Evolutionary conservation across 2,113 vertebrate genomes (phyloP), one percentile per base, ranked within the genome.

Genomic region (Ascaphus truei): DNA sequence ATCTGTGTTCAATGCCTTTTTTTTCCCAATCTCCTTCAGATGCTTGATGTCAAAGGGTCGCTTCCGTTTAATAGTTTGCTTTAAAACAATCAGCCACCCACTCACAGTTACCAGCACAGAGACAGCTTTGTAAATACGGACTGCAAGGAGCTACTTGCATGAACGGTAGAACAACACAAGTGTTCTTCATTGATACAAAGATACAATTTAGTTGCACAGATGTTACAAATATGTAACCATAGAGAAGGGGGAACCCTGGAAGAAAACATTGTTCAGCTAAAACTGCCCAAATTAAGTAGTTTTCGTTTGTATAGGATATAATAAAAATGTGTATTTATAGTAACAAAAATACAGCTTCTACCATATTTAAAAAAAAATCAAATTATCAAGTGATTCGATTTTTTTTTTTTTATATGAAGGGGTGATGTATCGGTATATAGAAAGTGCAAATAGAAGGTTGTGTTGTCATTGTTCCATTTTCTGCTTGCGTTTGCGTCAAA

Each of bases 121-220:
- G 67, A 41, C 45, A 71, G 67, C 67, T 61, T 71, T 71, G 67
- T 71, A 71, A 71, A 71, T 71, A 51, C 34, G 67, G 67, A 6
- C 67, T 71, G 45, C 45, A 45, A 61, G 67, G 67, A 61, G 67
- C 57, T 71, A 60, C 67, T 61, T 71, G 67, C 41, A 25, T 71
- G 67, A 71, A 71, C 41, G 67, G 67, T 71, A 71, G 47, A 61
- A 61, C 47, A 71, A 61, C 66, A 25, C 16, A 41, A 3, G 45
- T 23, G 57, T 30, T 52, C 67, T 71, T 39, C 30, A 61, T 37
- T 39, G 16, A 18, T 33, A 34, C 18, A 26, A 51, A 47, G 57
- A 39, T 37, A 47, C 55, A 45, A 27, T 68, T 31, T 27, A 48
- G 36, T 33, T 47, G 20, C 31, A 41, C 56, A 69, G 29, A 27